Conservation (phyloP, 2,113 vertebrate genomes). For the Neotoma lepida region DNA sequence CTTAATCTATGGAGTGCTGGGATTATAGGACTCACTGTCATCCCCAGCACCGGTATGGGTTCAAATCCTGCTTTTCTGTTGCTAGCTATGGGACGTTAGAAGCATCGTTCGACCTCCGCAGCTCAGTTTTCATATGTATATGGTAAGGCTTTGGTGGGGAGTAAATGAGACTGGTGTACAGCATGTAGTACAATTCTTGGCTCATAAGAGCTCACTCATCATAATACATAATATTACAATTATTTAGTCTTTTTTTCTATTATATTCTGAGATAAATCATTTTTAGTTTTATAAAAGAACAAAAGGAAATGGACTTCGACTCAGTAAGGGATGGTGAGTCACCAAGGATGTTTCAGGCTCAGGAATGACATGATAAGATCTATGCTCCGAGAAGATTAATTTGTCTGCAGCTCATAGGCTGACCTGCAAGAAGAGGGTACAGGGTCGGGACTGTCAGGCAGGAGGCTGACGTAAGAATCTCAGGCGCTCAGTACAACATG, state of each 20-base stretch:
- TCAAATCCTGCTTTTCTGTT: background rate
- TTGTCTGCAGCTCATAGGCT: conserved; percentile 34
- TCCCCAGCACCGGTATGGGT: background rate
- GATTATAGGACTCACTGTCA: background rate
- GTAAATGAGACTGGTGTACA: background rate
- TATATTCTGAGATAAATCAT: conserved; percentile 30
- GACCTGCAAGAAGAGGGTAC: conserved; percentile 1
- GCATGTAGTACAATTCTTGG: background rate
- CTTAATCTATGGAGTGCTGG: background rate
- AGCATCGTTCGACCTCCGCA: background rate
- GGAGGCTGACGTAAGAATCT: background rate
- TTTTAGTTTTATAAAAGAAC: conserved; percentile 56
- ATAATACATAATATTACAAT: background rate
- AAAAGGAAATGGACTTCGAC: conserved; percentile 52
- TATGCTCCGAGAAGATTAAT: conserved; percentile 61
- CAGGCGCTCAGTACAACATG: background rate
- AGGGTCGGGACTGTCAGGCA: background rate
- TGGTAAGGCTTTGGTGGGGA: background rate
- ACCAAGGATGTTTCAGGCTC: conserved; percentile 44
- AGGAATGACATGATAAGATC: conserved; percentile 54
- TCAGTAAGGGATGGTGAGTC: conserved; percentile 64
- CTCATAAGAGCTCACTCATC: background rate
- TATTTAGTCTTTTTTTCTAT: conserved; percentile 47
- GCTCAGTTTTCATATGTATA: background rate
- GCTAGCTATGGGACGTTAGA: background rate